Evolutionary conservation across 2,113 vertebrate species (phyloP).

Genomic region (Sturnira hondurensis): DNA sequence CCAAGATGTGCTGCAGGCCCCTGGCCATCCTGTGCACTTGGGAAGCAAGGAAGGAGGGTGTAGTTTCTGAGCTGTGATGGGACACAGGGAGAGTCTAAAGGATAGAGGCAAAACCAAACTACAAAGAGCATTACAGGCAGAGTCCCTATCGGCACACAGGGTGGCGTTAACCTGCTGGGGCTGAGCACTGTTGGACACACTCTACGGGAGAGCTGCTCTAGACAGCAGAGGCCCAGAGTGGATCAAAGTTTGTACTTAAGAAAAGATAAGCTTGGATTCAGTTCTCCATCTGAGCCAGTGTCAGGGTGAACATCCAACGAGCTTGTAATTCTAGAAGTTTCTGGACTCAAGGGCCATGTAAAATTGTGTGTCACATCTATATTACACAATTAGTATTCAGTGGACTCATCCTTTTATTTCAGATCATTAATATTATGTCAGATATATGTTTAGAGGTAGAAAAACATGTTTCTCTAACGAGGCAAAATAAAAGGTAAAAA

Average conservation of each 20-base stretch:
- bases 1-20: not conserved
- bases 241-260: not conserved
- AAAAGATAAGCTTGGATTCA: not conserved
- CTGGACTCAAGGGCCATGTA: not conserved
- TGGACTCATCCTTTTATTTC: not conserved
- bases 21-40: fast-evolving
- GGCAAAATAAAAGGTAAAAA: not conserved
- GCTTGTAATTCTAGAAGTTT: not conserved
- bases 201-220: not conserved
- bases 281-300: not conserved
- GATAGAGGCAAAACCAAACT: not conserved
- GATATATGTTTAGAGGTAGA: not conserved
- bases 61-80: not conserved
- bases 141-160: not conserved
- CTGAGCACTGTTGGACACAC: not conserved
- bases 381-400: not conserved
- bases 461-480: not conserved
- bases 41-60: not conserved
- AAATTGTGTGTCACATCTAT: not conserved
- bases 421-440: not conserved
- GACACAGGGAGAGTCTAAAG: not conserved
- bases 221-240: not conserved
- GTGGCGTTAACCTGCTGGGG: fast-evolving
- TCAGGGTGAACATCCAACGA: not conserved
- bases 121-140: not conserved